Percentiles rank a stretch among this genome's conserved stretches.
Conservation (phyloP, 2,888 invertebrate genomes). For the Metacarcinus magister region DNA sequence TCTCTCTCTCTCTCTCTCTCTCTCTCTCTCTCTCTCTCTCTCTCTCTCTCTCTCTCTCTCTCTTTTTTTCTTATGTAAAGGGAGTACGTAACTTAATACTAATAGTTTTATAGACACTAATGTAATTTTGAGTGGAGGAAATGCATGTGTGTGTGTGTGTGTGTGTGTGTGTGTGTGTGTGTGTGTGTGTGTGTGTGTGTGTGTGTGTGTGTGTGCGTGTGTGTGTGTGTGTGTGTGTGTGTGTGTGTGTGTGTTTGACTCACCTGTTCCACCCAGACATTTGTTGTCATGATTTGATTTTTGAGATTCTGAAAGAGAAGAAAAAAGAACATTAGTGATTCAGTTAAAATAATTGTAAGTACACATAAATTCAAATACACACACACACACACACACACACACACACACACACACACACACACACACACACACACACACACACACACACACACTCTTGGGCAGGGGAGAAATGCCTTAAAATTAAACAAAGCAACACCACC, state of each 20-base stretch:
- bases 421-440: conserved; percentile 13
- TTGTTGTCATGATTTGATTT: conserved; percentile 14
- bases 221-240: conserved; percentile 63
- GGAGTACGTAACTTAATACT: no score
- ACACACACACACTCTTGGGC: neutral
- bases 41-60: conserved; percentile 26
- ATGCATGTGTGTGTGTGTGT: neutral
- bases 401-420: conserved; percentile 26
- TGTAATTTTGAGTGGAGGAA: neutral
- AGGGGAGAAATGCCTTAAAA: neutral
- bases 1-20: conserved; percentile 26
- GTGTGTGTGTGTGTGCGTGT: conserved; percentile 59
- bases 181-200: neutral
- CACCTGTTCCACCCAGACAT: neutral
- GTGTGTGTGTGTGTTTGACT: conserved; percentile 43
- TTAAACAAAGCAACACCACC: no score
- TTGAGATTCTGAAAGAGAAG: conserved; percentile 13
- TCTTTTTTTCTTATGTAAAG: neutral
- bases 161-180: neutral
- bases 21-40: conserved; percentile 43
- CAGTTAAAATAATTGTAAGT: no score
- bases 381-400: conserved; percentile 26
- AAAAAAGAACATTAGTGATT: neutral
- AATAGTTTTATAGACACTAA: no score
- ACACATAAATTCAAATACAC: neutral